Evolutionary conservation across 2,113 vertebrate genomes (phyloP), one percentile per base, ranked within the genome.

Genomic region (Thamnophis sirtalis): DNA sequence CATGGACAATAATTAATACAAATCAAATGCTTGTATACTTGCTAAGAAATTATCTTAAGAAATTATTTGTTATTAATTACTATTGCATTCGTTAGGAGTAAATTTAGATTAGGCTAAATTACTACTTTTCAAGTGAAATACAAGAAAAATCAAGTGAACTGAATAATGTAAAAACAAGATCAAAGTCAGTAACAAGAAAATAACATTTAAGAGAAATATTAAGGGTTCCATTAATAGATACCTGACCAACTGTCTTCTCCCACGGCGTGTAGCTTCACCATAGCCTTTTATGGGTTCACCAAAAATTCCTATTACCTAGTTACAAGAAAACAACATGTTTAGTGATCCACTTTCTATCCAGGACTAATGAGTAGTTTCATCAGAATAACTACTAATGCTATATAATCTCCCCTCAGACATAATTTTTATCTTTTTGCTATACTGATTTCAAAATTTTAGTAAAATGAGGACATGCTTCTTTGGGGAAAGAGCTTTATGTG

Each of bases 241-340:
- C 99, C 98, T 99, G 95, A 99, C 98, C 91, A 98, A 97, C 87
- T 99, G 99, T 94, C 99, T 98, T 95, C 99, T 98, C 87, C 98
- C 98, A n/a, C 98, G 98, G 50, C 98, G 97, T 0, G 98, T 98
- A 9, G 95, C 96, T 95, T 99, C 98, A 24, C 99, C 99, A 7
- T 98, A 99, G 86, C 98, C 98, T 97, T 98, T 99, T 73, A 99
- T 95, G 10, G 98, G 98, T 92, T 99, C 98, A 1, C 99, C 99
- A 93, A 99, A 99, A 91, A 98, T 98, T 94, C 97, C 97, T 38
- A 99, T 97, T 54, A 99, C 95, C 99, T 99, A 68, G 94, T 90
- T 26, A 91, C 92, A 95, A 84, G 90, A 63, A 5, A 88, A 90
- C 84, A 28, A 56, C 13, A 80, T 94, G 87, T 91, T 84, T 95